A percentile compares a stretch with the other conserved stretches of the same genome.
phyloP scores from a whole-genome alignment of 1,140 invertebrate genomes.

The Hormaphis cornu region DNA sequence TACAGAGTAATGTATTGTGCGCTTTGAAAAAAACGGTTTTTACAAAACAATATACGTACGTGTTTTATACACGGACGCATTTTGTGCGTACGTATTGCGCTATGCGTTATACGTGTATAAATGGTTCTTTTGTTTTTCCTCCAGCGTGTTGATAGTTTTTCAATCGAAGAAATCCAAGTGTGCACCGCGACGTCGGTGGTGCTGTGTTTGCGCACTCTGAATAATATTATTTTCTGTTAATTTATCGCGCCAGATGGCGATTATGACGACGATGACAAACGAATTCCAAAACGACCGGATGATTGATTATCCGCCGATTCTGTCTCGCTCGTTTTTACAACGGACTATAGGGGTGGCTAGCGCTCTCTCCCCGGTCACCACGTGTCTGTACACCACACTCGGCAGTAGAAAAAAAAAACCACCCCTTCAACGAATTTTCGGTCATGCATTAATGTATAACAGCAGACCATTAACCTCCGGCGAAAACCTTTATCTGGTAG shows the following conservation, averaged over 20 bases:
- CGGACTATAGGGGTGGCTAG: not conserved
- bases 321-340: not conserved
- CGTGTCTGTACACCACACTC: too few species aligned
- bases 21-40: too few species aligned
- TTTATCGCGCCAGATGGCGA: conserved; percentile 26
- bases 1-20: too few species aligned
- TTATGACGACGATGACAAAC: conserved; percentile 18
- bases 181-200: not conserved
- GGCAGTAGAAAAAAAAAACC: conserved; percentile 41
- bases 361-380: not conserved
- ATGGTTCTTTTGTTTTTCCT: not conserved
- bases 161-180: conserved; percentile 10
- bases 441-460: conserved; percentile 28
- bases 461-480: not conserved
- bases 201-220: conserved; percentile 16
- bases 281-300: conserved; percentile 19
- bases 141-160: conserved; percentile 4
- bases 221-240: conserved; percentile 31
- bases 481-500: not conserved
- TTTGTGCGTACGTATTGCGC: too few species aligned
- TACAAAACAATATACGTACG: too few species aligned
- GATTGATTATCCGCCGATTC: conserved; percentile 30
- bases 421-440: conserved; percentile 4
- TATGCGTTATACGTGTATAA: too few species aligned
- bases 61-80: too few species aligned